A percentile compares a stretch with the other conserved stretches of the same genome.
These are phyloP conservation scores for Pedionomus torquatus DNA, from an alignment of 2,113 vertebrate species.

Conservation along the genomic window DNA sequence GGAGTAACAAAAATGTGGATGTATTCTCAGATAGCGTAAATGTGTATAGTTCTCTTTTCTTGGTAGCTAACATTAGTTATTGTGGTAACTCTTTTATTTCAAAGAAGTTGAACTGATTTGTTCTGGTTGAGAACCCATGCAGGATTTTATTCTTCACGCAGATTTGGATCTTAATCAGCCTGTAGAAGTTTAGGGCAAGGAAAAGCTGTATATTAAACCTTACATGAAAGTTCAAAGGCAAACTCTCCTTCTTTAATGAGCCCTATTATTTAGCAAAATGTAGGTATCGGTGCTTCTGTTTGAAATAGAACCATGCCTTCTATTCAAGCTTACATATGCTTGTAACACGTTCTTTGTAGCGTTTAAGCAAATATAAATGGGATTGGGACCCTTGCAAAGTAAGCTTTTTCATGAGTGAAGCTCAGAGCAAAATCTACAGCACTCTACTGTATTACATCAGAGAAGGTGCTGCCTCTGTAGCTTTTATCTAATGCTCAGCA, in stretches of 20 bases:
- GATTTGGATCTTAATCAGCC: neutral
- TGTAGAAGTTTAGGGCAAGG: neutral
- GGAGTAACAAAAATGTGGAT: neutral
- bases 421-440: neutral
- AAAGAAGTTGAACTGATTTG: neutral
- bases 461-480: neutral
- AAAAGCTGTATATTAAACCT: neutral
- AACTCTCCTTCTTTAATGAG: neutral
- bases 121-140: neutral
- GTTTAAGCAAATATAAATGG: neutral
- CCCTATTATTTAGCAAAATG: neutral
- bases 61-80: neutral
- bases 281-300: neutral
- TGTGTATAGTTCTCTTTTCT: neutral
- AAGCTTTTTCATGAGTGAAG: neutral
- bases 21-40: neutral
- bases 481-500: constrained; percentile 14
- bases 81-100: neutral
- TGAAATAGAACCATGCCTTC: neutral
- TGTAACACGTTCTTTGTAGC: neutral
- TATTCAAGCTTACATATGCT: neutral
- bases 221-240: neutral
- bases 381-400: neutral
- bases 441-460: neutral
- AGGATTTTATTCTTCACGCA: neutral